Base-by-base conservation (phyloP, 1,140 invertebrate species). In the Nephila pilipes region DNA sequence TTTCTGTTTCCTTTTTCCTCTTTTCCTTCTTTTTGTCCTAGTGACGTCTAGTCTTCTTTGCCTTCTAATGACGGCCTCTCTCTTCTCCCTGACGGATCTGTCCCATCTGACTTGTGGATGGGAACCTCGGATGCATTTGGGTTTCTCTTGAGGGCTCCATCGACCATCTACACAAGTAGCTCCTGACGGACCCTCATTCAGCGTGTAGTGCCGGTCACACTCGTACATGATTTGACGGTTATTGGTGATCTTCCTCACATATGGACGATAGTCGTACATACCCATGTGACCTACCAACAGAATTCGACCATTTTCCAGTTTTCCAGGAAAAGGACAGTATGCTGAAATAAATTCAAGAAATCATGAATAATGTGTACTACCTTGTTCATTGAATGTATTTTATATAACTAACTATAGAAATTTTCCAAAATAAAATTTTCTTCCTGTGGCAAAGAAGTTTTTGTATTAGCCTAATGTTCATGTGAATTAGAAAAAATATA, bases 181-280 rank as follows among this genome's bases (percentile, higher is more conserved):
- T 6, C 99, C 99, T 0, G 97, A 97, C 0, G 99, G 98, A 16
- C 99, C 99, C 38, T 93, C 97, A 36, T 97, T 97, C 8, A 99
- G 95, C 1, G 98, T 97, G 94, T 98, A 99, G 0, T 98, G 98
- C 95, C 98, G 98, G 93, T 99, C 97, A 95, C 99, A 99, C 94
- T 99, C 98, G 95, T 99, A 99, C 97, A 98, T 98, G 54, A 99
- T 99, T 95, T 99, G 98, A 94, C 99, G 98, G 95, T 99, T 99
- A 95, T 99, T 99, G 0, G 96, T 96, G 90, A 98, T 97, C 96
- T 98, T 98, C 94, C 97, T 97, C 0, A 99, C 98, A 95, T 99
- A 99, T 0, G 98, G 98, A n/a, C 98, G 96, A 95, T 99, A 99
- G 95, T 99, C 98, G 95, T 99, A 99, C 57, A 99, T 96, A 0